phyloP scores from a whole-genome alignment of 92 coral and sea anemone species.

The Zoanthus gigantus region DNA sequence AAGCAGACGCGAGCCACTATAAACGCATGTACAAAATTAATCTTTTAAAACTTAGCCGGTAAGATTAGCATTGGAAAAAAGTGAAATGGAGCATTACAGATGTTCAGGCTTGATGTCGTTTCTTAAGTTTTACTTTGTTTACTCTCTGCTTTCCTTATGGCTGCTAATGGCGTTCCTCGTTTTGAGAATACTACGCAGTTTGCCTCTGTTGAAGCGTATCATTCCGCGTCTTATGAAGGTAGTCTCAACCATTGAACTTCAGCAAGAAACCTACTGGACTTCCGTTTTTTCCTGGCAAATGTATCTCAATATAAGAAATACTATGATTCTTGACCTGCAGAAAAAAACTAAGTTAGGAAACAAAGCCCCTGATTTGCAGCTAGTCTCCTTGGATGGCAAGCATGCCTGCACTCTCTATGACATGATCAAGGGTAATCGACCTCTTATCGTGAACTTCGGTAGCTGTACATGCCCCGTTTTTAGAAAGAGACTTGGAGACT shows the following conservation, averaged over 20 bases:
- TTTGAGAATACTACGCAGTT: conserved; percentile 7
- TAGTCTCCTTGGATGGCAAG: conserved; percentile 64
- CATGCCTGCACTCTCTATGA: conserved; percentile 60
- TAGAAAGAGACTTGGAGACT: conserved; percentile 59
- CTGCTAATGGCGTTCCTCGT: background rate
- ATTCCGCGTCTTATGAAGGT: conserved; percentile 13
- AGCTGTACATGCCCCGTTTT: conserved; percentile 72
- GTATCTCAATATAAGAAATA: conserved; percentile 67
- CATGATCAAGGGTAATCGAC: conserved; percentile 57
- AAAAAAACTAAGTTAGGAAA: conserved; percentile 49
- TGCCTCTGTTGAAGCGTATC: conserved; percentile 1
- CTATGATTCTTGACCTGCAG: conserved; percentile 61
- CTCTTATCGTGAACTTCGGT: conserved; percentile 71
- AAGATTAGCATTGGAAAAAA: background rate
- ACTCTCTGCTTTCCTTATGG: background rate
- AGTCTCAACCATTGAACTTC: background rate
- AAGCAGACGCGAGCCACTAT: background rate
- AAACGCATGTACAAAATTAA: background rate
- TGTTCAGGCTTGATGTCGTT: background rate
- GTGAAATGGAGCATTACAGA: background rate
- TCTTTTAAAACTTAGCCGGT: background rate
- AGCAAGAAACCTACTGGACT: conserved; percentile 56
- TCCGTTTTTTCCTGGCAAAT: conserved; percentile 63
- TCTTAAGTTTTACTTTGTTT: background rate
- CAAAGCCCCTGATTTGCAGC: conserved; percentile 69